Evolutionary conservation across 92 coral and sea anemone species (phyloP), one percentile per base, ranked within the genome.

Genomic region (Parazoanthus swiftii): DNA sequence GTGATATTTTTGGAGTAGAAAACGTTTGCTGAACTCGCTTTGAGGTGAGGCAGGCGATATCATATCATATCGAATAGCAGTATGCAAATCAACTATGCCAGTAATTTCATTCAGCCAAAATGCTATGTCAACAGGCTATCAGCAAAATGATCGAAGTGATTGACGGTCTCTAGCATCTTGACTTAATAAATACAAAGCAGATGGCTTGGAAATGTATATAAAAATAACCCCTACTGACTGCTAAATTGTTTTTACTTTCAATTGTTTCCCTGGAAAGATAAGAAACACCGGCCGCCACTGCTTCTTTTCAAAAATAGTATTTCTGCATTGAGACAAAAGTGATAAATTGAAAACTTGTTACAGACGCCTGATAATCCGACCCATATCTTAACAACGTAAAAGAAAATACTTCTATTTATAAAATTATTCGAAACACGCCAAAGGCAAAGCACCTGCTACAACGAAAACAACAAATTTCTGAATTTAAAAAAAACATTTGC

Each of bases 91-190:
- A 70, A 23, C 63, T 67, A 16, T 20, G 38, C 44, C 16, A 20
- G 63, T 48, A 68, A 44, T 58, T 70, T 13, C 86, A 83, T 38
- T 70, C 54, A 74, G 71, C 25, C 76, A 23, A 38, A 84, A 16
- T 84, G 87, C 87, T 84, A 84, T 82, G 75, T 82, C 86, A 82
- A 82, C 77, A 82, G 10, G 76, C 26, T 65, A 82, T 82, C 76
- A 67, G 39, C 58, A 18, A 4, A 66, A 15, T 48, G 43, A 44
- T 46, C 77, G 68, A 20, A 67, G 48, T 68, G 78, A 84, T 70
- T 84, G 87, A 84, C 87, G 67, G 79, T 35, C 63, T 54, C 33
- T 18, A 84, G 59, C 33, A 16, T 84, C 75, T n/a, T 70, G 79
- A 84, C 79, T 71, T 5, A 20, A 43, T 42, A 23, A 13, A 51